phyloP scores from a whole-genome alignment of 2,888 invertebrate genomes.

The Ypsolopha scabrella region DNA sequence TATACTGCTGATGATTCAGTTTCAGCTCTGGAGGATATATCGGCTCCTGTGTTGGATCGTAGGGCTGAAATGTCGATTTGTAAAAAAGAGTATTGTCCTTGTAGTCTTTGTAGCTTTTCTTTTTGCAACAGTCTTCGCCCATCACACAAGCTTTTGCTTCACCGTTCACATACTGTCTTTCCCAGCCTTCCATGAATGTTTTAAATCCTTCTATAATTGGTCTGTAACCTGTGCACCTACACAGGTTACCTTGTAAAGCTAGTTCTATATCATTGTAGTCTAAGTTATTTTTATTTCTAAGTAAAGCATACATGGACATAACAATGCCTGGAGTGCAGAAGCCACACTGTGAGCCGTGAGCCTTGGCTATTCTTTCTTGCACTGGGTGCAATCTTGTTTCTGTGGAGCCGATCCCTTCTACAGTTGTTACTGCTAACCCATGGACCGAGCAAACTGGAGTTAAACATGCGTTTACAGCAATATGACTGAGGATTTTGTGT shows the following conservation, averaged over 20 bases:
- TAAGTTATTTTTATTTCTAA: conserved; percentile 80
- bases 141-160: conserved; percentile 55
- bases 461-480: conserved; percentile 90
- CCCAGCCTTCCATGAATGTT: conserved; percentile 85
- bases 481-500: conserved; percentile 66
- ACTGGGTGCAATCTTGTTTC: conserved; percentile 84
- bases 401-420: conserved; percentile 92
- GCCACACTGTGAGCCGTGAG: conserved; percentile 96
- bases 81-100: conserved; percentile 30
- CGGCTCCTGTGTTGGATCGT: conserved; percentile 86
- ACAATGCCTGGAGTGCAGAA: conserved; percentile 97
- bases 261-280: conserved; percentile 81
- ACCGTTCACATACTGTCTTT: conserved; percentile 39
- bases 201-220: conserved; percentile 93
- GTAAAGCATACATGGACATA: conserved; percentile 95
- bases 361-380: conserved; percentile 88
- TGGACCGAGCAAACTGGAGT: conserved; percentile 89
- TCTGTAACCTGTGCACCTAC: conserved; percentile 94
- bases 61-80: conserved; percentile 75
- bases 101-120: conserved; percentile 32
- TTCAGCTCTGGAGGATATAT: conserved; percentile 93
- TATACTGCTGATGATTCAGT: conserved; percentile 67
- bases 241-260: conserved; percentile 86
- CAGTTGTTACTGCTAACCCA: conserved; percentile 90
- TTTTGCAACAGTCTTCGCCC: conserved; percentile 78